Conservation (phyloP, 1,140 invertebrate genomes). For the Leptopilina boulardi region DNA sequence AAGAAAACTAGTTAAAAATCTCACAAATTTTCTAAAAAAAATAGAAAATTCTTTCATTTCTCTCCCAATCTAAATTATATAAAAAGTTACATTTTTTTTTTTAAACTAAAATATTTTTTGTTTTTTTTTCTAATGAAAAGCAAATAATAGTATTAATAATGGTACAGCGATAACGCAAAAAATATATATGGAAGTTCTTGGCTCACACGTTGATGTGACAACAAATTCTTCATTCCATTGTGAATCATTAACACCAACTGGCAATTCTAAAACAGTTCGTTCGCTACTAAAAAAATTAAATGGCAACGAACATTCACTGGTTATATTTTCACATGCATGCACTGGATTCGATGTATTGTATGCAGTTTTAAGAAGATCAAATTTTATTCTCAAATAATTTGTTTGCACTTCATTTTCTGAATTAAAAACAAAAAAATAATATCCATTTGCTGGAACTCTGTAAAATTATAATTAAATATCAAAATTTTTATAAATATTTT, state of each 20-base stretch:
- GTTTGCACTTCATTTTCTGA: constrained; percentile 87
- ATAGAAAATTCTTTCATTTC: too few relatives aligned
- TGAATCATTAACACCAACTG: constrained; percentile 79
- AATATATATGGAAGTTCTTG: constrained; percentile 83
- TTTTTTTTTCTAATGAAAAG: constrained; percentile 78
- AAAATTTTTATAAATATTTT: too few relatives aligned
- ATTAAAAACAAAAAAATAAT: constrained; percentile 89
- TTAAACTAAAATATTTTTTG: not conserved
- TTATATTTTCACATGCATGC: constrained; percentile 79
- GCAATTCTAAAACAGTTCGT: constrained; percentile 81
- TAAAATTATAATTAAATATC: constrained; percentile 38
- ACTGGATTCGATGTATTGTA: constrained; percentile 80
- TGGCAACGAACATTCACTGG: constrained; percentile 79
- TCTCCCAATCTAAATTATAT: too few relatives aligned
- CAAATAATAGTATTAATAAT: constrained; percentile 83
- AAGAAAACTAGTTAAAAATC: not conserved
- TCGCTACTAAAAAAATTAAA: constrained; percentile 83
- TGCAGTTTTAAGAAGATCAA: constrained; percentile 82
- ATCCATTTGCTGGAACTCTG: constrained; percentile 83
- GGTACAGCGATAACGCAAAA: constrained; percentile 83
- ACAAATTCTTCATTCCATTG: constrained; percentile 86
- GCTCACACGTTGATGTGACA: constrained; percentile 84
- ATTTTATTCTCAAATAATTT: constrained; percentile 81
- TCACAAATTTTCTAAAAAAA: not conserved
- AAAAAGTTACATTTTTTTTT: too few relatives aligned